Evolutionary conservation across 2,888 invertebrate genomes (phyloP), one percentile per base, ranked within the genome.

Genomic region (Synanthedon formicaeformis): DNA sequence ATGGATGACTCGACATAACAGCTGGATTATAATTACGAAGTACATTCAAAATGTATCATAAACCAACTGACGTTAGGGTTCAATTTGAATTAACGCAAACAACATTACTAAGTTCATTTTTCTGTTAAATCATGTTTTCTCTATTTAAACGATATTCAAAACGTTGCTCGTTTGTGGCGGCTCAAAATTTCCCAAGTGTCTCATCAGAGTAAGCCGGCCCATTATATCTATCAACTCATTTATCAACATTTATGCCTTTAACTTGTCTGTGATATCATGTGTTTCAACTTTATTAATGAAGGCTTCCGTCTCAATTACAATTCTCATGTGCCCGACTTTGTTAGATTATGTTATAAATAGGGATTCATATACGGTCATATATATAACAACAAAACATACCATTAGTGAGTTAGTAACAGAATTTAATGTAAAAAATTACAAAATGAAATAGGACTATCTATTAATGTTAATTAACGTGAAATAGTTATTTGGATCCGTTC

Each of bases 171-270:
- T 58, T 53, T 49, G 62, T 18, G 27, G 52, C 50, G 53, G 58
- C 55, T 59, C 60, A 59, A 61, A 64, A 66, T 65, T 67, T 65
- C 65, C 64, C 64, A 57, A 58, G 65, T 59, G 64, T 58, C 61
- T 64, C 60, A 55, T 66, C 60, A 57, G 54, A 54, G 59, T 56
- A 58, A 60, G 57, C 58, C 58, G 53, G 55, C 55, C 55, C 59
- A 61, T 63, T 64, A 63, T 60, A 54, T 56, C 57, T 57, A 58
- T 61, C 60, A 61, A 57, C 58, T 59, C 56, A 55, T 58, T 61
- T 57, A 62, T 56, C 58, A 54, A 52, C 50, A 50, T 49, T 49
- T 49, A 23, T 49, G 23, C 16, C 16, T 18, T n/a, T 49, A 49
- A 49, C 23, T 49, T 16, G 16, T 23, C 18, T 49, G 49, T 12